Conservation (phyloP, 2,888 invertebrate species). For the Odontomyia ornata region DNA sequence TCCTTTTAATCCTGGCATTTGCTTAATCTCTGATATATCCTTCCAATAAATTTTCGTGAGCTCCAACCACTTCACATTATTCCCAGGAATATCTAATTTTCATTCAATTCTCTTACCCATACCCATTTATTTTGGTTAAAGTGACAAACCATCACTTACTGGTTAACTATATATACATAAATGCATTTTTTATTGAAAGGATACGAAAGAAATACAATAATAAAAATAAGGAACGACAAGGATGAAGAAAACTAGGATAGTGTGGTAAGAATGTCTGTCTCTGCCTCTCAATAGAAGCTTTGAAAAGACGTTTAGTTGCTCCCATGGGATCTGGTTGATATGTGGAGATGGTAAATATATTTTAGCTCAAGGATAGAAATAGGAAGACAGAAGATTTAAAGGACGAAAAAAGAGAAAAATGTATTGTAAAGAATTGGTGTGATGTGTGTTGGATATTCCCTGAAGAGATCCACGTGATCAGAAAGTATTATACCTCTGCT, state of each 20-base stretch:
- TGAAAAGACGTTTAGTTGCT: background rate
- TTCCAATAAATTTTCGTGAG: no score
- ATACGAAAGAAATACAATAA: background rate
- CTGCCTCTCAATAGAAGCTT: background rate
- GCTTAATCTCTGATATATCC: no score
- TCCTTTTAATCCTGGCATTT: no score
- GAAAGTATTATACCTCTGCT: no score
- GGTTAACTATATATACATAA: conserved; percentile 3
- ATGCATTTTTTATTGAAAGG: conserved; percentile 28
- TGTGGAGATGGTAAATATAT: no score
- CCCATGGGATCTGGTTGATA: background rate
- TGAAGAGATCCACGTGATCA: no score
- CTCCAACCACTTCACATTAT: background rate
- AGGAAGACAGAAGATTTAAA: no score
- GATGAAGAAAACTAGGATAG: background rate
- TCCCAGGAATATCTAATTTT: conserved; percentile 1
- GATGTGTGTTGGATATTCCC: no score
- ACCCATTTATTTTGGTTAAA: conserved; percentile 5
- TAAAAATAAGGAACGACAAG: background rate
- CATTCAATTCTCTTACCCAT: background rate
- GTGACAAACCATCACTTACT: conserved; percentile 23
- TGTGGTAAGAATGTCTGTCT: background rate
- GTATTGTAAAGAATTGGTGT: no score
- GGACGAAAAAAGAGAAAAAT: no score
- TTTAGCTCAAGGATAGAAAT: no score